These are phyloP conservation scores for Philereme transversata DNA, from an alignment of 2,888 invertebrate species.

Conservation along the genomic window DNA sequence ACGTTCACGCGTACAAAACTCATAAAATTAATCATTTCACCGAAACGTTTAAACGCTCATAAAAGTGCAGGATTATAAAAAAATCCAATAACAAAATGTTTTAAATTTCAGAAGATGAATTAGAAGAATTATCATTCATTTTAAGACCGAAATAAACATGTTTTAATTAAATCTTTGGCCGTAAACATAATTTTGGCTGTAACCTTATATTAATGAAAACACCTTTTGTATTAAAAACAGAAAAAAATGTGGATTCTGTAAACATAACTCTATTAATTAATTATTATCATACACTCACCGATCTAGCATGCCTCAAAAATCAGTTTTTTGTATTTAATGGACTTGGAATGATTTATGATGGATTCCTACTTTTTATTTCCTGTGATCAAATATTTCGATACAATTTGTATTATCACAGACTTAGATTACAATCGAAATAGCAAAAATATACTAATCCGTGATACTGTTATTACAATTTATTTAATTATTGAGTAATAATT, in stretches of 20 bases:
- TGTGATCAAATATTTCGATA: constrained; percentile 8
- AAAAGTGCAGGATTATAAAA: no score
- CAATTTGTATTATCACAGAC: constrained; percentile 42
- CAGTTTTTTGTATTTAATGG: not conserved
- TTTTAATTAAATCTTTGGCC: constrained; percentile 18
- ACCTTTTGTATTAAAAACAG: not conserved
- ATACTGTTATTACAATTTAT: not conserved
- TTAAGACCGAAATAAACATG: constrained; percentile 7
- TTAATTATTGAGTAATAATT: no score
- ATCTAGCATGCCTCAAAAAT: no score
- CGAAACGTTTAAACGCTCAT: no score
- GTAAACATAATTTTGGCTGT: constrained; percentile 9
- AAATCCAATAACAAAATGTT: no score
- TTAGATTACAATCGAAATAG: constrained; percentile 33
- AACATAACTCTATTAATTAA: no score
- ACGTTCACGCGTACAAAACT: no score
- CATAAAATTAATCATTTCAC: no score
- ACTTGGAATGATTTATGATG: constrained; percentile 7
- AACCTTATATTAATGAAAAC: no score
- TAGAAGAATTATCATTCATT: constrained; percentile 4
- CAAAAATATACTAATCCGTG: constrained; percentile 27
- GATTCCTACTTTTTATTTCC: not conserved
- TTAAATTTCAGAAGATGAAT: no score
- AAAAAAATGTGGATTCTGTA: no score
- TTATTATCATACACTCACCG: not conserved